phyloP scores from a whole-genome alignment of 1,140 invertebrate genomes.

The Bradysia coprophila region DNA sequence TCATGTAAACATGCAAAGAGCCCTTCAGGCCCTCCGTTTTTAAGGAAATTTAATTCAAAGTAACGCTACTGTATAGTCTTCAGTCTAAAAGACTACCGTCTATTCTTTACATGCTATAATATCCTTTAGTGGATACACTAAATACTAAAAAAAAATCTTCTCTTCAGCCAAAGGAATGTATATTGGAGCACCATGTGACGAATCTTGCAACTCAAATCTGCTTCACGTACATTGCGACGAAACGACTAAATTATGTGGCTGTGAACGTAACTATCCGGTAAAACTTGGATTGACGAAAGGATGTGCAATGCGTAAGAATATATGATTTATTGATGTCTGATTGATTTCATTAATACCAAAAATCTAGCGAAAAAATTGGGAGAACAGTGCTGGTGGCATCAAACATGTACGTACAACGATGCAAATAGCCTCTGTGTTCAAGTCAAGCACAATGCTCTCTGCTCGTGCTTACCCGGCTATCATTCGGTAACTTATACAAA shows the following conservation, averaged over 20 bases:
- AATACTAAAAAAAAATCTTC: neutral
- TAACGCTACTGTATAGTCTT: neutral
- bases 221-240: constrained; percentile 58
- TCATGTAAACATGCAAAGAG: neutral
- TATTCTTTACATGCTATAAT: neutral
- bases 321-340: neutral
- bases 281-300: constrained; percentile 48
- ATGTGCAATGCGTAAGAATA: constrained; percentile 58
- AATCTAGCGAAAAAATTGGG: constrained; percentile 55
- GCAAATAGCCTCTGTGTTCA: constrained; percentile 61
- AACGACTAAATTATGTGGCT: constrained; percentile 44
- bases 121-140: neutral
- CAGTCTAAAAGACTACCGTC: neutral
- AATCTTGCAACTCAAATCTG: constrained; percentile 45
- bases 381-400: constrained; percentile 65
- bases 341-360: neutral
- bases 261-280: constrained; percentile 59
- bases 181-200: constrained; percentile 56
- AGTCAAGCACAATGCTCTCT: constrained; percentile 67
- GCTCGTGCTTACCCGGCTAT: constrained; percentile 59
- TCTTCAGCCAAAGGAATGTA: constrained; percentile 45
- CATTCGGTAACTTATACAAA: constrained; percentile 53
- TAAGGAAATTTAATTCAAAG: neutral
- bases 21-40: neutral
- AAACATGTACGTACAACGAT: constrained; percentile 55